Evolutionary conservation across 2,888 invertebrate species (phyloP), one percentile per base, ranked within the genome.

Genomic region (Nemurella pictetii): DNA sequence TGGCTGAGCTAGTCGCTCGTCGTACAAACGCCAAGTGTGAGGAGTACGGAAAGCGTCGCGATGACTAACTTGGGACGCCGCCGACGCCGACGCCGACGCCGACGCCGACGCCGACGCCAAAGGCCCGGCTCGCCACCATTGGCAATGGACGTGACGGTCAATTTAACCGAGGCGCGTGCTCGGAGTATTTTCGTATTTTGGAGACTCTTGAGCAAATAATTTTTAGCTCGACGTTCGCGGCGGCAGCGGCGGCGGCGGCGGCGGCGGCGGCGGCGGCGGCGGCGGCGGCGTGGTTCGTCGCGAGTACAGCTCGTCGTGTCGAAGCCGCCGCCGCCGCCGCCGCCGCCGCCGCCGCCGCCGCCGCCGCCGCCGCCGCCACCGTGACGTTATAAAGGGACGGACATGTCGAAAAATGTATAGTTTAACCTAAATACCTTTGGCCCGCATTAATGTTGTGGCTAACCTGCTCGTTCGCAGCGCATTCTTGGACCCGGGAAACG

Each of bases 101-200:
- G 29, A 12, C 27, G 15, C 27, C 80, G 80, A 9, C 30, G 80
- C 80, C 9, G 35, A 2, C 81, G 81, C 35, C n/a, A 29, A 9
- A 32, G 32, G 12, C 81, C 35, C 81, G 81, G 35, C 81, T 1
- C 29, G 36, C 81, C 30, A 26, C 32, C 81, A 28, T n/a, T 75
- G 75, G 75, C 75, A 75, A 75, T 27, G 74, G 28, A 72, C 72
- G n/a, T 83, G 55, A 36, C 12, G 28, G 83, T 55, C 72, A 73
- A 73, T 72, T 25, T 25, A 28, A 36, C 72, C 30, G 73, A 28
- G 73, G 74, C 81, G 81, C 28, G 25, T 74, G 73, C 73, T 83
- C 27, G 55, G 25, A 26, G 26, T 74, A 83, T 83, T 29, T 81
- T 27, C 26, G 30, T 81, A 81, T 81, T 55, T 32, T 55, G 25